Conservation (phyloP, 2,888 invertebrate genomes). For the Pollenia griseotomentosa region DNA sequence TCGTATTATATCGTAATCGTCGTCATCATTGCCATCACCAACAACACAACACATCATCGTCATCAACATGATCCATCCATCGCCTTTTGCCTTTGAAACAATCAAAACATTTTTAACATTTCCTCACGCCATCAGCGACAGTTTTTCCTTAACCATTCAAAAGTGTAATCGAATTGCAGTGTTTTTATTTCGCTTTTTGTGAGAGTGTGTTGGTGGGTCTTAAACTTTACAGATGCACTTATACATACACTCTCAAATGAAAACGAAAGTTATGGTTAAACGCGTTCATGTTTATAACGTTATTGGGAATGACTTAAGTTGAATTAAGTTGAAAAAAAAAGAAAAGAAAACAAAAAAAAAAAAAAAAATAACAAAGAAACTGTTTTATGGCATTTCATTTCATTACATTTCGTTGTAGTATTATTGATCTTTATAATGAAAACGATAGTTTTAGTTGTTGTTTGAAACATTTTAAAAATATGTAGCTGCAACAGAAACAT, state of each 20-base stretch:
- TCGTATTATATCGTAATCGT: constrained; percentile 61
- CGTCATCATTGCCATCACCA: constrained; percentile 55
- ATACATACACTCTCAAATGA: constrained; percentile 46
- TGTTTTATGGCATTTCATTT: constrained; percentile 55
- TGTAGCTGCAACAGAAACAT: constrained; percentile 57
- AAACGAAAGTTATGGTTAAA: constrained; percentile 71
- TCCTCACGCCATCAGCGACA: constrained; percentile 82
- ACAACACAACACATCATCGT: constrained; percentile 14
- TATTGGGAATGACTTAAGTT: constrained; percentile 46
- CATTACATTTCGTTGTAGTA: constrained; percentile 41
- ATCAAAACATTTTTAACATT: constrained; percentile 82
- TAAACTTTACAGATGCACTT: constrained; percentile 49
- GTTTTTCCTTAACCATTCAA: constrained; percentile 70
- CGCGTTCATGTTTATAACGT: constrained; percentile 60
- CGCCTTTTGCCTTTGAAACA: constrained; percentile 74
- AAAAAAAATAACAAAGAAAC: constrained; percentile 10
- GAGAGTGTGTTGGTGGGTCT: constrained; percentile 11
- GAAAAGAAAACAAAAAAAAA: neutral
- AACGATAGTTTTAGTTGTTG: constrained; percentile 72
- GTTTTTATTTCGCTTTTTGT: constrained; percentile 29
- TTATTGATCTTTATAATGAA: constrained; percentile 71
- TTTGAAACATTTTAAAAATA: constrained; percentile 29
- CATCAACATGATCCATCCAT: constrained; percentile 57
- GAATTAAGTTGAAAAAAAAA: constrained; percentile 1
- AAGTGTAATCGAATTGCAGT: constrained; percentile 70